phyloP scores from a whole-genome alignment of 1,140 invertebrate genomes.

The Drosophila tani region DNA sequence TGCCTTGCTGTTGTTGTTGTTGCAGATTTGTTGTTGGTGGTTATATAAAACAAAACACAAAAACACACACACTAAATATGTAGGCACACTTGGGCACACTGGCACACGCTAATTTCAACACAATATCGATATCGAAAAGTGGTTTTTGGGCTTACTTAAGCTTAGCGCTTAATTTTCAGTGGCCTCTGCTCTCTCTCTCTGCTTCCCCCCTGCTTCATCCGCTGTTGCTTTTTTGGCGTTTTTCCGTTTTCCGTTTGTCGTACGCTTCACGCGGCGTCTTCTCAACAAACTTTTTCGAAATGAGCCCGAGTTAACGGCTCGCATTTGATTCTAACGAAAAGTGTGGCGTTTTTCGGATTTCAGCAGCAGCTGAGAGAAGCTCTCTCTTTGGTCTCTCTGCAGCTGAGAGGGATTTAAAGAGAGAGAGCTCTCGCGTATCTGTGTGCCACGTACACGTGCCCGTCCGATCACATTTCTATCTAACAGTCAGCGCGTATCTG shows the following conservation, averaged over 20 bases:
- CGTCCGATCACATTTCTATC: conserved; percentile 57
- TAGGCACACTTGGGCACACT: conserved; percentile 17
- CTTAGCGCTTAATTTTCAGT: conserved; percentile 21
- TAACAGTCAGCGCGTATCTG: conserved; percentile 11
- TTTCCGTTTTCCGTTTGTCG: conserved; percentile 47
- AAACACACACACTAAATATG: background rate
- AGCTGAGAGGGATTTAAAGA: background rate
- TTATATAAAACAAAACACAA: conserved; percentile 37
- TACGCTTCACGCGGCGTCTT: conserved; percentile 54
- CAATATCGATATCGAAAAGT: conserved; percentile 14
- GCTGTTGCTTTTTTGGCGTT: conserved; percentile 38
- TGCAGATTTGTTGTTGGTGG: conserved; percentile 18
- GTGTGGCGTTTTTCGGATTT: conserved; percentile 21
- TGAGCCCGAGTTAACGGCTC: conserved; percentile 9
- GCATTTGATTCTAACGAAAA: conserved; percentile 52
- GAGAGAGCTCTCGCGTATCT: conserved; percentile 25
- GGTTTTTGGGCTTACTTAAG: conserved; percentile 14
- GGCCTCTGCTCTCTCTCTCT: conserved; percentile 13
- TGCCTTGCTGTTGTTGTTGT: conserved; percentile 4
- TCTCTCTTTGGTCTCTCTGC: conserved; percentile 17
- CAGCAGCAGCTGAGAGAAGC: conserved; percentile 45
- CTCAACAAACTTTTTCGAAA: conserved; percentile 54
- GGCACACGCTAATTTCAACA: conserved; percentile 28
- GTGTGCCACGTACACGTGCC: conserved; percentile 68
- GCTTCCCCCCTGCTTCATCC: conserved; percentile 24